Evolutionary conservation across 2,797 vertebrate species (phyloP), one percentile per base, ranked within the genome.

Genomic region (Myiotriccus ornatus): DNA sequence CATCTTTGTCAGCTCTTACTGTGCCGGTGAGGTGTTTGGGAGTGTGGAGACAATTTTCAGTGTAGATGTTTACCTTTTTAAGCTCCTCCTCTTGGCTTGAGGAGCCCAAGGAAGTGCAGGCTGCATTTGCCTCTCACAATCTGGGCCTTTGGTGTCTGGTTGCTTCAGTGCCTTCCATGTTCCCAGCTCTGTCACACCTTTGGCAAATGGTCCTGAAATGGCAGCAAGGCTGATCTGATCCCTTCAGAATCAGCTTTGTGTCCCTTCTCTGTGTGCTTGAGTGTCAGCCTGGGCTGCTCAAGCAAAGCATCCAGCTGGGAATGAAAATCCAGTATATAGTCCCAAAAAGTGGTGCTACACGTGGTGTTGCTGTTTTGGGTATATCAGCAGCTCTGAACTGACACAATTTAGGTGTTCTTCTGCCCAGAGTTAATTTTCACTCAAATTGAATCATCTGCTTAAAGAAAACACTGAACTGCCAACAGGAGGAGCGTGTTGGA

Each of bases 371-470:
- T 65, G 69, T 11, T 77, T 39, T 21, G 39, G 93, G 69, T 10
- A 0, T 37, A 49, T 50, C 6, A 60, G 68, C 96, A 27, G 39
- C 39, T 75, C 64, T 46, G 50, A n/a, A 1, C 37, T 88, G 28
- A 79, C 46, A 71, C 47, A 12, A 1, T 81, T 85, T 8, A 12
- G 44, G 32, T 74, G 22, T 96, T 94, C 64, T 78, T 89, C 93
- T 34, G 41, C 90, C 94, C 76, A 63, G 70, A 83, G 85, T 44
- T 93, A 47, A 95, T 90, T 94, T 93, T 84, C 47, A 32, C 92
- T 97, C 94, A 69, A 85, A 94, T 79, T 44, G 84, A 95, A 93
- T 87, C 91, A 65, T 84, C 93, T 91, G 57, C 87, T 96, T 86
- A 87, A 79, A 93, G 94, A 94, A 97, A 94, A 91, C 91, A 95